phyloP scores from a whole-genome alignment of 1,140 invertebrate species.

The Drosophila simulans region DNA sequence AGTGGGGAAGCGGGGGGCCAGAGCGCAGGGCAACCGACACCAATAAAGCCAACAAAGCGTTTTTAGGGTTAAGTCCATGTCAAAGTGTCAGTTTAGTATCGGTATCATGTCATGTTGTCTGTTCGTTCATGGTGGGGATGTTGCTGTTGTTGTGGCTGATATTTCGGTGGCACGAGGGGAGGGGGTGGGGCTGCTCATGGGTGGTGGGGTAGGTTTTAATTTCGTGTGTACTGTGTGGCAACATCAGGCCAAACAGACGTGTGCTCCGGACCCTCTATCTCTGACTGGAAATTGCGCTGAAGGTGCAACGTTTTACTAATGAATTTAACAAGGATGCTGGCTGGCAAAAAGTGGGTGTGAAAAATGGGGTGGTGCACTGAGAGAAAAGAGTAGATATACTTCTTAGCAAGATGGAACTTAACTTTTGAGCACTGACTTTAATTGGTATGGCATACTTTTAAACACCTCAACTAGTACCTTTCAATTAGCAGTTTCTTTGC shows the following conservation, averaged over 20 bases:
- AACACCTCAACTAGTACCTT: too few relatives aligned
- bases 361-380: slow-evolving; percentile 14
- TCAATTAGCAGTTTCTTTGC: background rate
- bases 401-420: too few relatives aligned
- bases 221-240: slow-evolving; percentile 70
- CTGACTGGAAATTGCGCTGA: slow-evolving; percentile 46
- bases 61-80: slow-evolving; percentile 84
- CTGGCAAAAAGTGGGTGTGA: slow-evolving; percentile 9
- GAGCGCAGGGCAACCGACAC: slow-evolving; percentile 69
- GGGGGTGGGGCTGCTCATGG: background rate
- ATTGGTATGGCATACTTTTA: background rate
- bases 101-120: slow-evolving; percentile 84
- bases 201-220: slow-evolving; percentile 64
- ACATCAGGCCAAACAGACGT: slow-evolving; percentile 79
- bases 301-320: slow-evolving; percentile 82
- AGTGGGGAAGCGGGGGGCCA: slow-evolving; percentile 24
- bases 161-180: background rate
- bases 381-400: background rate
- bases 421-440: too few relatives aligned
- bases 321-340: slow-evolving; percentile 77
- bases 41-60: slow-evolving; percentile 83
- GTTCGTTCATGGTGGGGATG: slow-evolving; percentile 32
- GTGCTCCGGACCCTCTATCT: slow-evolving; percentile 36
- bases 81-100: slow-evolving; percentile 85
- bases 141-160: slow-evolving; percentile 11